Evolutionary conservation across 2,797 vertebrate genomes (phyloP), one percentile per base, ranked within the genome.

Genomic region (Crenichthys baileyi): DNA sequence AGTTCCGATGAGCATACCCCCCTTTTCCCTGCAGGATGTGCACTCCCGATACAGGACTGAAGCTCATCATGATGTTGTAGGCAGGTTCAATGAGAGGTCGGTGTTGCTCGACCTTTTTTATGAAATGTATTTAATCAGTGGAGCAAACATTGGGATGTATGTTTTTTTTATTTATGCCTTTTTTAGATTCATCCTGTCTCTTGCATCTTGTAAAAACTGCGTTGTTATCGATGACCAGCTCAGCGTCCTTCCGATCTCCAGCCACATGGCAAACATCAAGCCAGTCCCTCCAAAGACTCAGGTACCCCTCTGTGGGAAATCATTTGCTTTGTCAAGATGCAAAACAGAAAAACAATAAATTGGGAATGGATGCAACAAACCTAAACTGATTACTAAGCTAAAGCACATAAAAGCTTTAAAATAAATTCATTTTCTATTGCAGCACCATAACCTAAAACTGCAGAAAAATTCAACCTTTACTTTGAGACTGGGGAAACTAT

Each of bases 161-260:
- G 2, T 1, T 55, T 55, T 67, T 1, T 1, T 26, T 15, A 71
- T 48, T 78, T 8, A 36, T 36, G 36, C 2, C 2, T 72, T 1
- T 74, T 81, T 7, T 87, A 99, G 98, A 85, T 99, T 99, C 90
- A 98, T 99, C 78, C 94, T 99, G 11, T 99, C 98, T 36, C 93
- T 99, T 80, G 90, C 97, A 2, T 98, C 98, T 0, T 99, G 98
- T 86, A 97, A 97, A 91, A 98, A 96, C 41, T 99, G 98, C 82
- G 95, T 99, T 0, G 98, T 97, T 73, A 99, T 99, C 0, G 98
- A 99, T 15, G 98, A 99, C 89, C 97, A 98, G 56, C 98, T 99
- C 82, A 98, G 96, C 81, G 96, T 99, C 88, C 92, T 99, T 83
- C 98, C 98, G 9, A 92, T 99, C 87, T 99, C 98, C 83, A 98